phyloP scores from a whole-genome alignment of 1,140 invertebrate genomes.

The Cotesia chilonis region DNA sequence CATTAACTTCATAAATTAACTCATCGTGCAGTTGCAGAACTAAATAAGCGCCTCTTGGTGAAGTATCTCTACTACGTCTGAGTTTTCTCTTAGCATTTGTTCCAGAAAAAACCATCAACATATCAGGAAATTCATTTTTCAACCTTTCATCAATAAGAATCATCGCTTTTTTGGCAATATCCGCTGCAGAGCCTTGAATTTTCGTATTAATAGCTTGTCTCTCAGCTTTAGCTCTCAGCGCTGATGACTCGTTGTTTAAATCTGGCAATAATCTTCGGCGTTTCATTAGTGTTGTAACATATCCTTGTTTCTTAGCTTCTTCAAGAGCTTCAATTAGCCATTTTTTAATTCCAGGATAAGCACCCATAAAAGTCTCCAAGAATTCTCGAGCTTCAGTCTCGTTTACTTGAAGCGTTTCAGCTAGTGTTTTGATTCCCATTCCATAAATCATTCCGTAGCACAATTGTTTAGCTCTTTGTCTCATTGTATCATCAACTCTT shows the following conservation, averaged over 20 bases:
- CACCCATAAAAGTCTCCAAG: slow-evolving; percentile 82
- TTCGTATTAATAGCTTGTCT: slow-evolving; percentile 94
- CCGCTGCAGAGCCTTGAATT: slow-evolving; percentile 95
- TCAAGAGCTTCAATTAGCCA: slow-evolving; percentile 77
- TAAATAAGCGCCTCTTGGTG: slow-evolving; percentile 68
- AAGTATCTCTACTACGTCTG: slow-evolving; percentile 48
- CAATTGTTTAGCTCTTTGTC: slow-evolving; percentile 91
- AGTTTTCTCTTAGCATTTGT: slow-evolving; percentile 47
- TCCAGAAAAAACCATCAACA: slow-evolving; percentile 52
- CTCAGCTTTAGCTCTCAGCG: slow-evolving; percentile 84
- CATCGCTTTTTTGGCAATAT: slow-evolving; percentile 93
- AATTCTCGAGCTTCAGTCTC: slow-evolving; percentile 83
- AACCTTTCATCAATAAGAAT: slow-evolving; percentile 75
- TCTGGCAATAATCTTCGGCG: slow-evolving; percentile 81
- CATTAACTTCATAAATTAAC: slow-evolving; percentile 86
- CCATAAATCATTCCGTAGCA: slow-evolving; percentile 98
- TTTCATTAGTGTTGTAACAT: slow-evolving; percentile 83
- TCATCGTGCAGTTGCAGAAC: slow-evolving; percentile 96
- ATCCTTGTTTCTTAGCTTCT: slow-evolving; percentile 77
- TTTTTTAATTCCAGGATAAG: slow-evolving; percentile 77
- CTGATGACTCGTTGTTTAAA: slow-evolving; percentile 73
- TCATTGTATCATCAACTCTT: slow-evolving; percentile 75
- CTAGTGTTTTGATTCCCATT: slow-evolving; percentile 89
- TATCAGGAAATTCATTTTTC: slow-evolving; percentile 49
- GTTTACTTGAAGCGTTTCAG: slow-evolving; percentile 80